Percentiles rank a stretch among this genome's conserved stretches.
Conservation (phyloP, 1,140 invertebrate species). For the Ceratina australensis region DNA sequence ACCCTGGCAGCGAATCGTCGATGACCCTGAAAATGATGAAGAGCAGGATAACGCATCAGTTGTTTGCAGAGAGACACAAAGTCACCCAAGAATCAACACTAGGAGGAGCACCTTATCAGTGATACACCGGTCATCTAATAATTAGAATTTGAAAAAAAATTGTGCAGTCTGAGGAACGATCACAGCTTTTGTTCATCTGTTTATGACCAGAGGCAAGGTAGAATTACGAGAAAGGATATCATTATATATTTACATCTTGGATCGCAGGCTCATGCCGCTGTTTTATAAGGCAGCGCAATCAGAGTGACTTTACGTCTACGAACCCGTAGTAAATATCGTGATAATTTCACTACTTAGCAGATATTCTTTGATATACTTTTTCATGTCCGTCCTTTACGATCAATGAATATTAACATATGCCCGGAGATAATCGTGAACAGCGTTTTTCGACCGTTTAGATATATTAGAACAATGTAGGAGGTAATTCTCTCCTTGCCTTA, state of each 20-base stretch:
- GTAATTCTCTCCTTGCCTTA: background rate
- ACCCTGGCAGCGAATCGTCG: constrained; percentile 70
- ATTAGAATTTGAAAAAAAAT: constrained; percentile 1
- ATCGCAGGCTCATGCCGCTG: background rate
- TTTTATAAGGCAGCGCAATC: background rate
- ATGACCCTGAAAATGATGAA: constrained; percentile 45
- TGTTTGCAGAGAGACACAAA: constrained; percentile 17
- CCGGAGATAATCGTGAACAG: background rate
- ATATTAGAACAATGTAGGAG: background rate
- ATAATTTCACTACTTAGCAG: constrained; percentile 25
- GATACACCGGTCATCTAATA: constrained; percentile 15
- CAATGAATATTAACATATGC: background rate
- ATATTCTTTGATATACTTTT: constrained; percentile 19
- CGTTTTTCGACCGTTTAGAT: constrained; percentile 8
- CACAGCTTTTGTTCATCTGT: background rate
- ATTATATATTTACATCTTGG: background rate
- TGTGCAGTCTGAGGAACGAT: constrained; percentile 1
- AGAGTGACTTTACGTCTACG: background rate
- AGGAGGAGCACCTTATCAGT: constrained; percentile 48
- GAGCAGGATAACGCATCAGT: constrained; percentile 41
- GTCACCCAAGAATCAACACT: constrained; percentile 35
- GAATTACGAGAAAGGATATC: background rate
- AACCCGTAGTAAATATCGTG: background rate
- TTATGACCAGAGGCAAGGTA: background rate
- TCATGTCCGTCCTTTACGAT: background rate